Percentiles rank a stretch among this genome's conserved stretches.
phyloP scores from a whole-genome alignment of 2,888 invertebrate genomes.

The Petrolisthes cinctipes region DNA sequence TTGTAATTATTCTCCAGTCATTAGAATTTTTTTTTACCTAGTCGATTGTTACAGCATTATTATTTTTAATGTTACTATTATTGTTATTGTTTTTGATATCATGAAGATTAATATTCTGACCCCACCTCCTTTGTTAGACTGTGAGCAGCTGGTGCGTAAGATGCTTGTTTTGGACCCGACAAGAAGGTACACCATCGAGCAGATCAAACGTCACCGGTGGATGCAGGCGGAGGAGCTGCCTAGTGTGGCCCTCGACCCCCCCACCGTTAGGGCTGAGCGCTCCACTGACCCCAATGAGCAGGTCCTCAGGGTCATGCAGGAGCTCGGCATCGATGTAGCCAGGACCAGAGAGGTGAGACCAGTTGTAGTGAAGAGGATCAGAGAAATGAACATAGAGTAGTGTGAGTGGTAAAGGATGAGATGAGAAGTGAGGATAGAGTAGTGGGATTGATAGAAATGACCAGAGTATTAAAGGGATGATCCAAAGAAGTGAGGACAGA shows the following conservation, averaged over 20 bases:
- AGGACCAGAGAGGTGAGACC: constrained; percentile 86
- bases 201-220: constrained; percentile 91
- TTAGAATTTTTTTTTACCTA: constrained; percentile 5
- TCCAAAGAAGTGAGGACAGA: too few species aligned
- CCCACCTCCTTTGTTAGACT: constrained; percentile 76
- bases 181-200: constrained; percentile 82
- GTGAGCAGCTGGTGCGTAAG: constrained; percentile 91
- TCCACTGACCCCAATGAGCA: constrained; percentile 62
- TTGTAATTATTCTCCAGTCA: not conserved
- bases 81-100: not conserved
- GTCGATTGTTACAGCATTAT: not conserved
- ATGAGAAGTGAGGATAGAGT: not conserved
- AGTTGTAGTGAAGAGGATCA: constrained; percentile 71
- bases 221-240: constrained; percentile 71
- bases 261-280: constrained; percentile 49
- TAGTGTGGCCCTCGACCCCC: constrained; percentile 32
- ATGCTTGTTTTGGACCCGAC: constrained; percentile 94
- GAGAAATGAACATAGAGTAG: not conserved
- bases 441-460: not conserved
- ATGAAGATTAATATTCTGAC: not conserved
- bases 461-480: not conserved
- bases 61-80: constrained; percentile 3
- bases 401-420: constrained; percentile 66
- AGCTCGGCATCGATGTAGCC: constrained; percentile 90
- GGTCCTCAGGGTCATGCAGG: constrained; percentile 79